Conservation (phyloP, 2,888 invertebrate genomes). For the Nomada hirtipes region DNA sequence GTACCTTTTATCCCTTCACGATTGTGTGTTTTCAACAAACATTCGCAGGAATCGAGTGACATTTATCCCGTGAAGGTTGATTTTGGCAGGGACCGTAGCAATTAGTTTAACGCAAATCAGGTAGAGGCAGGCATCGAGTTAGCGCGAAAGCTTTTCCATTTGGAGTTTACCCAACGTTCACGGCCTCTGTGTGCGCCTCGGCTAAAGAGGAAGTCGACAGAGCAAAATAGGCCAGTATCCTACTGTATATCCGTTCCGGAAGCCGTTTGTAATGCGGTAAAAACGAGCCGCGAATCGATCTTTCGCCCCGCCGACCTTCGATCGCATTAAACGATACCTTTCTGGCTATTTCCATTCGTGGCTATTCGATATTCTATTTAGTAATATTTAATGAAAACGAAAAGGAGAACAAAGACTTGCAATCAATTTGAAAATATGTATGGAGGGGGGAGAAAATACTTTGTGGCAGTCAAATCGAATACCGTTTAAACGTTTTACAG, state of each 20-base stretch:
- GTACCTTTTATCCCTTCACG: neutral
- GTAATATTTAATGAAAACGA: neutral
- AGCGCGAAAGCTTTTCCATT: slow-evolving; percentile 50
- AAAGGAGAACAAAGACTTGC: neutral
- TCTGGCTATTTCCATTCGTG: neutral
- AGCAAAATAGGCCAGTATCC: slow-evolving; percentile 56
- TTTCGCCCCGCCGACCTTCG: slow-evolving; percentile 3
- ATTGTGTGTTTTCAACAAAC: neutral
- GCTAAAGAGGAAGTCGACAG: slow-evolving; percentile 42
- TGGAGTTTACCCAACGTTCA: slow-evolving; percentile 53
- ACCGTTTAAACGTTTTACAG: too few species aligned
- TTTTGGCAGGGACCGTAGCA: slow-evolving; percentile 33
- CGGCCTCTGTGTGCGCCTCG: neutral
- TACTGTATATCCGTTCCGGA: slow-evolving; percentile 36
- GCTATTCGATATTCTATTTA: neutral
- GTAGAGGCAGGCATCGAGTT: slow-evolving; percentile 27
- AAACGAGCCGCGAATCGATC: slow-evolving; percentile 51
- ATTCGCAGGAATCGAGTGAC: neutral
- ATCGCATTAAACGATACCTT: slow-evolving; percentile 39
- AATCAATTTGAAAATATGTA: neutral
- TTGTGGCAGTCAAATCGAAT: too few species aligned
- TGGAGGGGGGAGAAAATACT: too few species aligned
- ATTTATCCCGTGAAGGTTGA: slow-evolving; percentile 26
- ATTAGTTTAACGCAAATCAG: slow-evolving; percentile 53
- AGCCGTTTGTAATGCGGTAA: slow-evolving; percentile 52